phyloP scores from a whole-genome alignment of 2,888 invertebrate species.

The Macrosoma leucophasiata region DNA sequence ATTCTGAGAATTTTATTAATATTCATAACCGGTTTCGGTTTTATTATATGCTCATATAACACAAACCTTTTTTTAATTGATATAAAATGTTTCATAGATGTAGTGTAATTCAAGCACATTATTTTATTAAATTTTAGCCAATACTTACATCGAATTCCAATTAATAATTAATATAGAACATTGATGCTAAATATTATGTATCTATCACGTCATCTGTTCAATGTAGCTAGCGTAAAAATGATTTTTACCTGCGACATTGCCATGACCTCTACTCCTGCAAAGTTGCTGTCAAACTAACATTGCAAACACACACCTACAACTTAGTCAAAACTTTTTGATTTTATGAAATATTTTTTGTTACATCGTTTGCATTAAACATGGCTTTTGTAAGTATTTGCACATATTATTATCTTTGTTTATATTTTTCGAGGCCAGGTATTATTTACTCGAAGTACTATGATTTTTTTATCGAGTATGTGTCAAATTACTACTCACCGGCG shows the following conservation, averaged over 20 bases:
- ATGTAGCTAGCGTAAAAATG: slow-evolving; percentile 39
- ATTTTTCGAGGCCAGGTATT: no score
- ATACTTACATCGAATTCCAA: neutral
- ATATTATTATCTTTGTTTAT: no score
- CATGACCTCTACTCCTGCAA: slow-evolving; percentile 55
- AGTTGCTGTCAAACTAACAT: slow-evolving; percentile 49
- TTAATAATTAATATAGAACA: slow-evolving; percentile 8
- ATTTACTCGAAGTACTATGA: no score
- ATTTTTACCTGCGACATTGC: slow-evolving; percentile 51
- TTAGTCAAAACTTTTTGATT: slow-evolving; percentile 14
- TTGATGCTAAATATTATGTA: slow-evolving; percentile 9
- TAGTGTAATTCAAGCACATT: no score
- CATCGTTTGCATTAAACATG: slow-evolving; percentile 28
- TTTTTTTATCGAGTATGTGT: no score
- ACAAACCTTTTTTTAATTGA: slow-evolving; percentile 1
- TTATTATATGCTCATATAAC: no score
- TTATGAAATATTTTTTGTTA: slow-evolving; percentile 3
- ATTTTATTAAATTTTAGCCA: no score
- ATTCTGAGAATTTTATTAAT: no score
- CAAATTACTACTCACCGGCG: no score
- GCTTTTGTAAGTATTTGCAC: slow-evolving; percentile 55
- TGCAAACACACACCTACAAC: slow-evolving; percentile 17
- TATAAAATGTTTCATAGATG: neutral
- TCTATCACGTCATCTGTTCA: slow-evolving; percentile 18
- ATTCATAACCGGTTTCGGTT: no score